Evolutionary conservation across 2,888 invertebrate species (phyloP).

Genomic region (Aphidoletes aphidimyza): DNA sequence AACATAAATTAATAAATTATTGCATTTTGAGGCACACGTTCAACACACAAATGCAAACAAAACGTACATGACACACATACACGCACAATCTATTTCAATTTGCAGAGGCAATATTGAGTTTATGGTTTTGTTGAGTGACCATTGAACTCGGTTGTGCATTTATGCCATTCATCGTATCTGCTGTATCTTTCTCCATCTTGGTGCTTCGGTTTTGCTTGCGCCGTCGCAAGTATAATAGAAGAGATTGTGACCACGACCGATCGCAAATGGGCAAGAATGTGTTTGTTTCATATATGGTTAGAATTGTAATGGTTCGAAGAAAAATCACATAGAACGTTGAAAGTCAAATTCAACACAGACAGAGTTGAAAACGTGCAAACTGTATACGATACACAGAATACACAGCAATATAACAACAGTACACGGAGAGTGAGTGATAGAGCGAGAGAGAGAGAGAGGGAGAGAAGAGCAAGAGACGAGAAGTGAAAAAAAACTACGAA

Average conservation of each 20-base stretch:
- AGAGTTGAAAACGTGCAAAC: background rate
- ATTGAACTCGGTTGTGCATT: background rate
- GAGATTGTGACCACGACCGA: background rate
- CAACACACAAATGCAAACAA: background rate
- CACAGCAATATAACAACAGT: too few relatives aligned
- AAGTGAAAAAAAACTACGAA: background rate
- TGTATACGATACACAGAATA: background rate
- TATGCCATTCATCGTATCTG: background rate
- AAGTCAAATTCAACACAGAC: background rate
- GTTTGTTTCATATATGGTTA: constrained; percentile 1
- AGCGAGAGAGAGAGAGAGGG: background rate
- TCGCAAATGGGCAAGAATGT: background rate
- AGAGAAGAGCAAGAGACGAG: background rate
- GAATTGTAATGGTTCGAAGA: background rate
- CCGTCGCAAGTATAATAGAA: background rate
- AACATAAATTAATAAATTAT: constrained; percentile 25
- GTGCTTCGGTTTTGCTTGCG: background rate
- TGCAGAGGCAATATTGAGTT: background rate
- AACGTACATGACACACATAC: background rate
- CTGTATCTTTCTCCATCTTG: background rate
- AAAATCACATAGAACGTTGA: background rate
- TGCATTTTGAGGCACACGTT: background rate
- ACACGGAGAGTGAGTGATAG: background rate
- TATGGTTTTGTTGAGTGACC: constrained; percentile 16
- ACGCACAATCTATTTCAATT: background rate